Evolutionary conservation across 2,888 invertebrate species (phyloP).

Genomic region (Scelioninae gen. 2): DNA sequence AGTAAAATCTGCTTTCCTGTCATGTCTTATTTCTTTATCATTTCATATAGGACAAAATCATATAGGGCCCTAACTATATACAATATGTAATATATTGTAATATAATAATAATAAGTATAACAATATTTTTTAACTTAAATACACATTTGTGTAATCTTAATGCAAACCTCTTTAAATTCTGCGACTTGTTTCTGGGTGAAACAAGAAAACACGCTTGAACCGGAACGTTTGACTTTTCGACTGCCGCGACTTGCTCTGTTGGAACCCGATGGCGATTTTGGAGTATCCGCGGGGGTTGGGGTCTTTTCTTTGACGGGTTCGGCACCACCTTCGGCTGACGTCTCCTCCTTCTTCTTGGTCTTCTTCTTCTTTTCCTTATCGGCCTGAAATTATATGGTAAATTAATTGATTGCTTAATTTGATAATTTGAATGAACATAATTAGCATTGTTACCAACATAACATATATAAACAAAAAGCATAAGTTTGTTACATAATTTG

Average conservation of each 20-base stretch:
- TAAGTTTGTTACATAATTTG: no score
- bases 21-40: no score
- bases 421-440: no score
- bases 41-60: no score
- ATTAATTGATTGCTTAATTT: no score
- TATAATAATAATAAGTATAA: not conserved
- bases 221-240: constrained; percentile 88
- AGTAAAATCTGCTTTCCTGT: not conserved
- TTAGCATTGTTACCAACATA: no score
- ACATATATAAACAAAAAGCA: no score
- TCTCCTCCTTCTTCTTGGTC: constrained; percentile 83
- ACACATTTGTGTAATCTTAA: no score
- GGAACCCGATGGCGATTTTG: constrained; percentile 77
- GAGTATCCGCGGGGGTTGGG: constrained; percentile 73
- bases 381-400: constrained; percentile 78
- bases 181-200: constrained; percentile 97
- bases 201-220: constrained; percentile 97
- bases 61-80: no score
- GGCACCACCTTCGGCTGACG: constrained; percentile 78
- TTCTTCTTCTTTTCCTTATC: constrained; percentile 94
- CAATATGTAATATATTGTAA: no score
- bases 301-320: constrained; percentile 80
- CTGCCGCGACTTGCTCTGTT: constrained; percentile 88
- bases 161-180: constrained; percentile 96
- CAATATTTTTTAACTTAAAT: not conserved